phyloP scores from a whole-genome alignment of 2,113 vertebrate genomes.

The Leptobrachium ailaonicum region DNA sequence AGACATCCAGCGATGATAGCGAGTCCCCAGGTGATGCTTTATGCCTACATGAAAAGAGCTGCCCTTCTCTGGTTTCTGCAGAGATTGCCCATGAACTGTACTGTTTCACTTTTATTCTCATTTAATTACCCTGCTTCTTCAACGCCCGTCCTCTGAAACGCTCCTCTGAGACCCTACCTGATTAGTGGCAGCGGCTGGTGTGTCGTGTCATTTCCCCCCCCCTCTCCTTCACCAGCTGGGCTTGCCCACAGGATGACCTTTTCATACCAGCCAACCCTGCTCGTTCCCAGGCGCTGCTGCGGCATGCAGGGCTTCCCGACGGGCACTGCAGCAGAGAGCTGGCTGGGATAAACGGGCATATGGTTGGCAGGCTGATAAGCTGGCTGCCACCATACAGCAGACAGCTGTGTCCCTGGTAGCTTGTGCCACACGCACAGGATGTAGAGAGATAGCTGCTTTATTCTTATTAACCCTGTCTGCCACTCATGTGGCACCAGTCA shows the following conservation, averaged over 20 bases:
- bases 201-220: background rate
- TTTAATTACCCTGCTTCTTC: constrained; percentile 59
- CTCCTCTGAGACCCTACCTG: constrained; percentile 48
- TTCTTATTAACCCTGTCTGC: constrained; percentile 47
- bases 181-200: constrained; percentile 11
- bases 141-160: constrained; percentile 55
- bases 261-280: constrained; percentile 42
- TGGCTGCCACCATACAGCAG: constrained; percentile 66
- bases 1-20: too few species aligned
- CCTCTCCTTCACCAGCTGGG: constrained; percentile 55
- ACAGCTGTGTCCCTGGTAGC: constrained; percentile 75
- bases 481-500: background rate
- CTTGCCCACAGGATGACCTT: constrained; percentile 35
- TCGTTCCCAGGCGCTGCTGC: constrained; percentile 47
- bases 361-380: constrained; percentile 78
- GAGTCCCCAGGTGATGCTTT: too few species aligned
- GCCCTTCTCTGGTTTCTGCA: too few species aligned
- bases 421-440: constrained; percentile 60
- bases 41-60: too few species aligned
- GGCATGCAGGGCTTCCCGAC: constrained; percentile 61
- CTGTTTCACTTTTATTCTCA: background rate
- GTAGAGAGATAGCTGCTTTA: constrained; percentile 48
- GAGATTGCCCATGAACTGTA: too few species aligned
- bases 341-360: constrained; percentile 77
- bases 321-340: constrained; percentile 75